phyloP scores from a whole-genome alignment of 2,113 vertebrate species.

The Corapipo altera region DNA sequence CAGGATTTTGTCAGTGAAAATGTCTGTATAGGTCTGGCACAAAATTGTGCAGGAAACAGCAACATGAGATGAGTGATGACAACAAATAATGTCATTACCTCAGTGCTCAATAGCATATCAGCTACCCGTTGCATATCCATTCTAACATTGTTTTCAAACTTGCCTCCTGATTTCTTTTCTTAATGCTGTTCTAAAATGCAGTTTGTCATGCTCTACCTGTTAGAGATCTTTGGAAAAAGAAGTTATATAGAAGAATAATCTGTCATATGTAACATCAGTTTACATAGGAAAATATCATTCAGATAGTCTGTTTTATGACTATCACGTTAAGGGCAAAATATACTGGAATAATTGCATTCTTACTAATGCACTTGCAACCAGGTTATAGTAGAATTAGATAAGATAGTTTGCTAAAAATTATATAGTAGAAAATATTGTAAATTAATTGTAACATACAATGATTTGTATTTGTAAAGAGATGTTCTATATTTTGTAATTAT shows the following conservation, averaged over 20 bases:
- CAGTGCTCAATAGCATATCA: slow-evolving; percentile 87
- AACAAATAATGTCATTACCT: slow-evolving; percentile 91
- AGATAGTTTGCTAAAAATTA: slow-evolving; percentile 88
- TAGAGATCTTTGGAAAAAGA: slow-evolving; percentile 43
- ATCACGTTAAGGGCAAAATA: slow-evolving; percentile 80
- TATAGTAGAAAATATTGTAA: slow-evolving; percentile 90
- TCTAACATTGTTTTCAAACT: slow-evolving; percentile 33
- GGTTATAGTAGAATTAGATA: slow-evolving; percentile 86
- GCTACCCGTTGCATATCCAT: slow-evolving; percentile 71
- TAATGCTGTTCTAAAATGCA: slow-evolving; percentile 44
- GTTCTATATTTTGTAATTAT: slow-evolving; percentile 99
- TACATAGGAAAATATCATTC: slow-evolving; percentile 71
- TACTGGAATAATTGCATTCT: slow-evolving; percentile 89
- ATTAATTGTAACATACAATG: slow-evolving; percentile 92
- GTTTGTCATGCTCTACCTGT: slow-evolving; percentile 56
- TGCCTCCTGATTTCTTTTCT: slow-evolving; percentile 67
- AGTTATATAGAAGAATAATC: slow-evolving; percentile 69
- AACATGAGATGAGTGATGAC: slow-evolving; percentile 81
- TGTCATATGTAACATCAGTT: slow-evolving; percentile 70
- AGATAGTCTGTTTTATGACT: slow-evolving; percentile 76
- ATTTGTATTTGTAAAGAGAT: slow-evolving; percentile 99
- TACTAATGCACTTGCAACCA: slow-evolving; percentile 89
- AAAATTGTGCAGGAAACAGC: slow-evolving; percentile 9
- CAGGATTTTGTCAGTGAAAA: not conserved
- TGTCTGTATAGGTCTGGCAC: not conserved